These are phyloP conservation scores for Machaerirhynchus nigripectus DNA, from an alignment of 2,113 vertebrate genomes.

Conservation along the genomic window DNA sequence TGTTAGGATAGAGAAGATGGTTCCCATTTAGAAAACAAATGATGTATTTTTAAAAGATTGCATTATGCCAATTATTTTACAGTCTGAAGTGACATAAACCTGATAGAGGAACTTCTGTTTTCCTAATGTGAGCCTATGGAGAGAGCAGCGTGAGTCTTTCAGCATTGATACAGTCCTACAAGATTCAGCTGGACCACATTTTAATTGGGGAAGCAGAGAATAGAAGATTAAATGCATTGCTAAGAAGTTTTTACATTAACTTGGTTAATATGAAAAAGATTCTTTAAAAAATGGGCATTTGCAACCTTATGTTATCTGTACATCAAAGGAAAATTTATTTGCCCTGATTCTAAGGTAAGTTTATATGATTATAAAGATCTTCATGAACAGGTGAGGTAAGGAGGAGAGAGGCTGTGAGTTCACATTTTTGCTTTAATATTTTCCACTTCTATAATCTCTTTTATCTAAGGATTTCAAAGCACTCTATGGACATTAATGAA, in stretches of 20 bases:
- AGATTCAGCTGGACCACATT: not conserved
- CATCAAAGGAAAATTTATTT: not conserved
- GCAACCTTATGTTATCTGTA: not conserved
- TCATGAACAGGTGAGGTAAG: constrained; percentile 8
- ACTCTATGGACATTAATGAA: constrained; percentile 30
- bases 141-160: not conserved
- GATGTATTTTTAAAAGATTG: not conserved
- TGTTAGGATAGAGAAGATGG: not conserved
- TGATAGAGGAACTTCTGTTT: not conserved
- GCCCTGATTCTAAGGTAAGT: not conserved
- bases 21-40: not conserved
- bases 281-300: not conserved
- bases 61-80: not conserved
- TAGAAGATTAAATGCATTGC: not conserved
- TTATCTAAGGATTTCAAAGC: constrained; percentile 58
- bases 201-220: not conserved
- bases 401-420: not conserved
- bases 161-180: not conserved
- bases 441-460: constrained; percentile 35
- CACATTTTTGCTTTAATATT: constrained; percentile 22
- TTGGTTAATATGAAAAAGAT: not conserved
- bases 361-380: not conserved
- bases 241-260: not conserved
- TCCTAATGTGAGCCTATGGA: not conserved
- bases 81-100: not conserved